phyloP scores from a whole-genome alignment of 2,888 invertebrate genomes.

The Eumacrocentrus americanus region DNA sequence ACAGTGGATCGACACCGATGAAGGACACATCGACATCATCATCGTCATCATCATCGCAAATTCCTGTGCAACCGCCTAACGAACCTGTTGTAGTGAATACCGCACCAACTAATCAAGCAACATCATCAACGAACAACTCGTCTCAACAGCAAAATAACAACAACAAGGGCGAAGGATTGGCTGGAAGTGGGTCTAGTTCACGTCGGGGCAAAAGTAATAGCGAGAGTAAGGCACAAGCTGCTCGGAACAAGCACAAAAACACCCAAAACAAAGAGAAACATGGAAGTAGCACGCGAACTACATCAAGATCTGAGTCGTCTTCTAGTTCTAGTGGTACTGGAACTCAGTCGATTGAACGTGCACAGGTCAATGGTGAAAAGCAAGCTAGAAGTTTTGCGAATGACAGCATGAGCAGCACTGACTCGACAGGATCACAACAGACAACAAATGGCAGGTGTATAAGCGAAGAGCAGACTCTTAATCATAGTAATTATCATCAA shows the following conservation, averaged over 20 bases:
- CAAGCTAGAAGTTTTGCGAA: constrained; percentile 2
- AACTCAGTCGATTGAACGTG: constrained; percentile 2
- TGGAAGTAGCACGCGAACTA: constrained; percentile 42
- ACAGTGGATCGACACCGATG: constrained; percentile 44
- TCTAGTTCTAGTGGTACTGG: constrained; percentile 50
- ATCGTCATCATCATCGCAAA: constrained; percentile 29
- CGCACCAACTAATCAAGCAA: constrained; percentile 33
- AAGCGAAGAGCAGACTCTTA: constrained; percentile 42
- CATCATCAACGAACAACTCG: constrained; percentile 37
- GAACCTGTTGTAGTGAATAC: constrained; percentile 36
- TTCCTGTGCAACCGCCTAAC: constrained; percentile 26
- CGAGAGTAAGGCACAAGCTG: constrained; percentile 63
- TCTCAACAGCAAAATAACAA: constrained; percentile 54
- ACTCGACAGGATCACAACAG: constrained; percentile 26
- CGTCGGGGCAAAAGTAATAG: constrained; percentile 58
- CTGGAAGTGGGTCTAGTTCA: constrained; percentile 49
- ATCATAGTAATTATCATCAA: constrained; percentile 40
- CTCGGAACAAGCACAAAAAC: constrained; percentile 65
- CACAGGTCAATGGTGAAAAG: constrained; percentile 21
- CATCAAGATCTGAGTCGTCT: constrained; percentile 57
- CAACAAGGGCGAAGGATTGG: constrained; percentile 60
- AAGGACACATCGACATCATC: constrained; percentile 31
- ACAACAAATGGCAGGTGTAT: constrained; percentile 35
- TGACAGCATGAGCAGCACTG: constrained; percentile 50
- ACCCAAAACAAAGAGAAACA: constrained; percentile 61